These are phyloP conservation scores for Halictus quadricinctus DNA, from an alignment of 2,888 invertebrate genomes.

Conservation along the genomic window DNA sequence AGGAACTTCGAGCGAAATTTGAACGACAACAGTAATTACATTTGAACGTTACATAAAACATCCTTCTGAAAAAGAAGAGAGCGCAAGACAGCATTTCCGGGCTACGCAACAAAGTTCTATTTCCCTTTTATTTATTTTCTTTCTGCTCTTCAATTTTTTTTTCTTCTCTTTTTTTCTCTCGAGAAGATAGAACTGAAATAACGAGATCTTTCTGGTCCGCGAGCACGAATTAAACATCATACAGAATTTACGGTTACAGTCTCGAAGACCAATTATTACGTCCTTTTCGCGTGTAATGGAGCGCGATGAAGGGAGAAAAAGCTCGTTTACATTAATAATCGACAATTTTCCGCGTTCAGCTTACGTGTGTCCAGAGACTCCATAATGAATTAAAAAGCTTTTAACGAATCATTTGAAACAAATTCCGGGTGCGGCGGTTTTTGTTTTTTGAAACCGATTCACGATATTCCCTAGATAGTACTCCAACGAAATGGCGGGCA, in stretches of 20 bases:
- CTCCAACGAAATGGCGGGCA: neutral
- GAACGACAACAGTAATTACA: slow-evolving; percentile 42
- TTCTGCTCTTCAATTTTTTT: neutral
- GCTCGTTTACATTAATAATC: neutral
- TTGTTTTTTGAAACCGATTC: neutral
- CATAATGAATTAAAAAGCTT: neutral
- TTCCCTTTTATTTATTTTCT: slow-evolving; percentile 18
- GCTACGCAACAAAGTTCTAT: neutral
- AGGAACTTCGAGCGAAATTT: slow-evolving; percentile 34
- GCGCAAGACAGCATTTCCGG: neutral
- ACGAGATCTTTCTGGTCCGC: slow-evolving; percentile 3
- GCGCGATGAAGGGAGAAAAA: neutral
- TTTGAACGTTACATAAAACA: slow-evolving; percentile 25
- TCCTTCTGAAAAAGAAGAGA: slow-evolving; percentile 19
- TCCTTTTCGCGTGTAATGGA: slow-evolving; percentile 27
- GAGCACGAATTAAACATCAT: slow-evolving; percentile 36
- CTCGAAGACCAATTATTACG: slow-evolving; percentile 16
- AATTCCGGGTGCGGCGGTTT: neutral
- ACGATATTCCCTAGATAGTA: neutral
- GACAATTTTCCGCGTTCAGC: neutral
- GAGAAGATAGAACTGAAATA: slow-evolving; percentile 13
- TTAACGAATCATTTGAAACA: slow-evolving; percentile 3
- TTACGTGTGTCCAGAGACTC: neutral
- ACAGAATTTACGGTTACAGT: slow-evolving; percentile 19
- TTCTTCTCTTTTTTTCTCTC: neutral